phyloP scores from a whole-genome alignment of 2,888 invertebrate genomes.

The Drosophila neotestacea region DNA sequence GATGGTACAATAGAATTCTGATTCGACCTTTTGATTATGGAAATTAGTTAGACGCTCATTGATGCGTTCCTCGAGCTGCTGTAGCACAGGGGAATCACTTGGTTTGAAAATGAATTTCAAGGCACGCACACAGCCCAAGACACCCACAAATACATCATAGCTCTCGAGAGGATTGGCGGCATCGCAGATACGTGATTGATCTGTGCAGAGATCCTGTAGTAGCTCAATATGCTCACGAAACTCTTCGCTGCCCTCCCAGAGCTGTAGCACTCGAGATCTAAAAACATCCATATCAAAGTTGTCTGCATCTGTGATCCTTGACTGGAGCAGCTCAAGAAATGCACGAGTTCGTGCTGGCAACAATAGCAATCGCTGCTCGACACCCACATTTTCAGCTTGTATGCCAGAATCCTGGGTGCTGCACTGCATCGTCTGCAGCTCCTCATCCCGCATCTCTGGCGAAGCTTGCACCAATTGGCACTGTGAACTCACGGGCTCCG shows the following conservation, averaged over 20 bases:
- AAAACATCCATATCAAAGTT: constrained; percentile 38
- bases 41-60: constrained; percentile 75
- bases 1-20: constrained; percentile 82
- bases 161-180: constrained; percentile 20
- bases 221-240: constrained; percentile 75
- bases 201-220: constrained; percentile 56
- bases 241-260: constrained; percentile 69
- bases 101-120: constrained; percentile 75
- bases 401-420: constrained; percentile 50
- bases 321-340: constrained; percentile 65
- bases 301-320: constrained; percentile 17
- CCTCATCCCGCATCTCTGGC: constrained; percentile 43
- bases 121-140: constrained; percentile 71
- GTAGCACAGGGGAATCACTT: constrained; percentile 66
- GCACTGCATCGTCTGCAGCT: constrained; percentile 33
- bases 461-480: constrained; percentile 39
- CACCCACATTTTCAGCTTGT: constrained; percentile 69
- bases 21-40: constrained; percentile 76
- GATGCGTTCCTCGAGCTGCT: constrained; percentile 75
- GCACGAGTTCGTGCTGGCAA: constrained; percentile 58
- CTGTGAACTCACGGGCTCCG: constrained; percentile 26
- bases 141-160: constrained; percentile 78
- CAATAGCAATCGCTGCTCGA: constrained; percentile 58
- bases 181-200: constrained; percentile 7
- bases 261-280: constrained; percentile 56